Evolutionary conservation across 2,113 vertebrate species (phyloP).

Genomic region (Hyaena hyaena): DNA sequence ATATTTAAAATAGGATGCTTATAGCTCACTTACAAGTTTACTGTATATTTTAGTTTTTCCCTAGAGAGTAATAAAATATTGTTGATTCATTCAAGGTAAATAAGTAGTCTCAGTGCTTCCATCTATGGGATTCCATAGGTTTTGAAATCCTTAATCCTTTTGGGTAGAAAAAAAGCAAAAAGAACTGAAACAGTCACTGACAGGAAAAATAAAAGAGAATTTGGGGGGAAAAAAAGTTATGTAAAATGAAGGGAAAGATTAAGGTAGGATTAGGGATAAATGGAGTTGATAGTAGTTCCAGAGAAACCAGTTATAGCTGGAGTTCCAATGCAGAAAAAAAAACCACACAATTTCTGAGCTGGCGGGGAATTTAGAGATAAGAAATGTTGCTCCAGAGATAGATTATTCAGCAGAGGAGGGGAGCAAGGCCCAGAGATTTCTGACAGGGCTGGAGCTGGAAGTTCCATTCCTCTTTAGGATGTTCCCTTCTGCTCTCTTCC

Average conservation of each 20-base stretch:
- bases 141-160: not conserved
- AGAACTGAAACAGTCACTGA: not conserved
- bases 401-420: not conserved
- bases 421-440: not conserved
- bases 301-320: not conserved
- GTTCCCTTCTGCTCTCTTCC: not conserved
- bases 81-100: not conserved
- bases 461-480: not conserved
- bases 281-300: not conserved
- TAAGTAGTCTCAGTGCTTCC: not conserved
- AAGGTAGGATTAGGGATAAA: not conserved
- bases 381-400: not conserved
- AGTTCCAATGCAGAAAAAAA: not conserved
- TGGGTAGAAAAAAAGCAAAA: not conserved
- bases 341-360: not conserved
- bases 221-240: not conserved
- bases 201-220: conserved; percentile 8
- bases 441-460: not conserved
- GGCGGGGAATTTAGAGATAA: not conserved
- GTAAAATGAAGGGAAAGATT: not conserved
- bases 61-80: not conserved
- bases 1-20: not conserved
- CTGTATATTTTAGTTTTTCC: conserved; percentile 26
- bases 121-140: not conserved
- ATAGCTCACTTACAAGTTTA: not conserved